Base-by-base conservation (phyloP, 1,140 invertebrate species). In the Anthonomus grandis region DNA sequence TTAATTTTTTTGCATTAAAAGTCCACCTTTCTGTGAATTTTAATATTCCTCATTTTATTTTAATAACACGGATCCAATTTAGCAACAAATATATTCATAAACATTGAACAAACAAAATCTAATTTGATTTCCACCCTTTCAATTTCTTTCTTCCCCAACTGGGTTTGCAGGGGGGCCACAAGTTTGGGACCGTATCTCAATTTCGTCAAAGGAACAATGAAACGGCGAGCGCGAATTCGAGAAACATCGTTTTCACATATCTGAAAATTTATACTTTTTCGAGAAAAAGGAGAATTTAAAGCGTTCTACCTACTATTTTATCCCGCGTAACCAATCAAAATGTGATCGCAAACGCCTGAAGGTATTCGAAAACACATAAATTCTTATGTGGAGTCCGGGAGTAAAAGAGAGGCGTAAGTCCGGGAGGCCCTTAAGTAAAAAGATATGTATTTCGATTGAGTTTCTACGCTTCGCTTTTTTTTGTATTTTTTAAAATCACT, bases 361-460 rank as follows among this genome's bases (percentile, higher is more conserved):
- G 70, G 67, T 65, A 69, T 71, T 68, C 62, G 50, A 63, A 62
- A 69, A 71, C 70, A 67, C 67, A 68, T 71, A 71, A 70, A 71
- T 71, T 71, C 64, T 69, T 50, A 65, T 70, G 65, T 61, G 63
- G 58, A 42, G 60, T 49, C 37, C 62, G 56, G 41, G 64, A 55
- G 38, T n/a, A n/a, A n/a, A n/a, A n/a, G n/a, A n/a, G n/a, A n/a
- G n/a, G n/a, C n/a, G n/a, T n/a, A n/a, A n/a, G n/a, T n/a, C n/a
- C n/a, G n/a, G 62, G 59, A 60, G 61, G 55, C 63, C 68, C 70
- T 68, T 71, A 71, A 71, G 70, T 71, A 70, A 69, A 69, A 71
- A 71, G 70, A 70, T 71, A 68, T 71, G 70, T 71, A 70, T 70
- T 64, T 68, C 63, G 68, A 70, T 70, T 64, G 70, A 66, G 70